Conservation (phyloP, 2,113 vertebrate species). For the Gambusia holbrooki region DNA sequence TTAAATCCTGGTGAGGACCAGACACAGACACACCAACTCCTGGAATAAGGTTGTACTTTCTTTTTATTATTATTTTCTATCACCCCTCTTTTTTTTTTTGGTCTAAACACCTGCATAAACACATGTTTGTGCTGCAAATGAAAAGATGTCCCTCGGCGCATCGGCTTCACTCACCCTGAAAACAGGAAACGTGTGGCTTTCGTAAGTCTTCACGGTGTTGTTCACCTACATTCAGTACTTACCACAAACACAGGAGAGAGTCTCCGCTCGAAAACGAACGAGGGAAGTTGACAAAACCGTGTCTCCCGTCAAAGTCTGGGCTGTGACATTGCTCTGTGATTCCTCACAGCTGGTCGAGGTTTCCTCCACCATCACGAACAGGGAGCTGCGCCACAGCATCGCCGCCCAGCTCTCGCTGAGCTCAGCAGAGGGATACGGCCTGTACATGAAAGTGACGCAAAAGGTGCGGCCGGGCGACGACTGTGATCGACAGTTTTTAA, state of each 20-base stretch:
- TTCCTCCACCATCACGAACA: conserved; percentile 82
- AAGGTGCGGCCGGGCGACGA: conserved; percentile 80
- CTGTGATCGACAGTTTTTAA: neutral
- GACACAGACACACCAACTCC: too few species aligned
- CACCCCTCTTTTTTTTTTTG: too few species aligned
- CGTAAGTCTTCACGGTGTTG: neutral
- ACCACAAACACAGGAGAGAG: neutral
- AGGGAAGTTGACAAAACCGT: neutral
- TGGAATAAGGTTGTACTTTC: too few species aligned
- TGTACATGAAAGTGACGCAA: conserved; percentile 89
- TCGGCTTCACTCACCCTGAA: neutral
- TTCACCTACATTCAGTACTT: neutral
- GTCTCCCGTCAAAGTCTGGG: neutral
- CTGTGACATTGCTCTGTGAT: neutral
- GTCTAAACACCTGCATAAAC: neutral
- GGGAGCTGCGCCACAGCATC: conserved; percentile 80
- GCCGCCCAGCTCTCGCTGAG: conserved; percentile 79
- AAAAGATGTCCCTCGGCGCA: neutral
- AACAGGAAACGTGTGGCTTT: neutral
- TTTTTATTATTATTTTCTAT: too few species aligned
- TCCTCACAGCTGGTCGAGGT: conserved; percentile 85
- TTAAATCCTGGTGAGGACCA: too few species aligned
- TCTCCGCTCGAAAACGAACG: neutral
- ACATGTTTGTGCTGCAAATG: neutral
- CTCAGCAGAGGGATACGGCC: conserved; percentile 89